Evolutionary conservation across 1,140 invertebrate species (phyloP).

Genomic region (Trachymyrmex septentrionalis): DNA sequence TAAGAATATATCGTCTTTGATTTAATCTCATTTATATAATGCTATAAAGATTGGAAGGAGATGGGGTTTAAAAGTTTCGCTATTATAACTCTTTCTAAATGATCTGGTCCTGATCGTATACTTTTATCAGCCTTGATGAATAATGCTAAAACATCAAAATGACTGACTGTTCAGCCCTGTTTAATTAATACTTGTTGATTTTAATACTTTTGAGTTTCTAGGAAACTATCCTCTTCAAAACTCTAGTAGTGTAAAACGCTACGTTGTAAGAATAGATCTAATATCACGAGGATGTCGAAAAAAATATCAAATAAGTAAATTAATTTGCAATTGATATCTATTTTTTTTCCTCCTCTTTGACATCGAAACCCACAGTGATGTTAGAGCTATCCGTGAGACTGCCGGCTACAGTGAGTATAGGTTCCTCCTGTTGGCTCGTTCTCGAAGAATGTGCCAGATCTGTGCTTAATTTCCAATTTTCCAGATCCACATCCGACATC

Average conservation of each 20-base stretch:
- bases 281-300: not conserved
- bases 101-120: constrained; percentile 12
- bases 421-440: constrained; percentile 70
- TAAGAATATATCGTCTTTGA: not conserved
- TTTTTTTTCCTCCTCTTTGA: constrained; percentile 77
- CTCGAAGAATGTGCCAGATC: constrained; percentile 33
- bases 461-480: constrained; percentile 80
- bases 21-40: constrained; percentile 22
- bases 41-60: not conserved
- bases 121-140: constrained; percentile 20
- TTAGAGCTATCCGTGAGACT: constrained; percentile 83
- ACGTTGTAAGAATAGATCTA: constrained; percentile 4
- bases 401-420: constrained; percentile 83
- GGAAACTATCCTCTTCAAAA: constrained; percentile 17
- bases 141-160: constrained; percentile 16
- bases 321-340: constrained; percentile 30
- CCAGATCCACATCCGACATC: constrained; percentile 84
- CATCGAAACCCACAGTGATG: constrained; percentile 82
- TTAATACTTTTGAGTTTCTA: not conserved
- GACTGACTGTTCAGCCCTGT: not conserved
- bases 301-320: constrained; percentile 8
- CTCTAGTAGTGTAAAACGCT: not conserved
- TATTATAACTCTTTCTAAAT: constrained; percentile 26
- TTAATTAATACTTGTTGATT: constrained; percentile 21
- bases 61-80: not conserved